Conservation (phyloP, 2,888 invertebrate species). For the Rotaria macrura region DNA sequence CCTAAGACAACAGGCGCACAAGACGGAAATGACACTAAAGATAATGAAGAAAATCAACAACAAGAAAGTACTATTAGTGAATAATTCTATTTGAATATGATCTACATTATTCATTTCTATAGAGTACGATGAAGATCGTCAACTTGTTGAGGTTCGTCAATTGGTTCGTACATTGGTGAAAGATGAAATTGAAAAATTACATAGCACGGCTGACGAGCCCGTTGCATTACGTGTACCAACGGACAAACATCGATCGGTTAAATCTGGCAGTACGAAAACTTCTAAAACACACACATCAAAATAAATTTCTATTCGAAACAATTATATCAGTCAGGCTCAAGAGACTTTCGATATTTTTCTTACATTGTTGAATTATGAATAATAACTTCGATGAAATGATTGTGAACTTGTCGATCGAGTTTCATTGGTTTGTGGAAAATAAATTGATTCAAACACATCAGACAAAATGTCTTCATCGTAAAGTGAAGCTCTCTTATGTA, state of each 20-base stretch:
- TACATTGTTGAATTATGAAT: neutral
- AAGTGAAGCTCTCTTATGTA: neutral
- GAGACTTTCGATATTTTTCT: too few relatives aligned
- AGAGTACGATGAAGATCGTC: neutral
- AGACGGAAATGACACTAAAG: too few relatives aligned
- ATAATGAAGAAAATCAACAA: neutral
- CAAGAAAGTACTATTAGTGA: neutral
- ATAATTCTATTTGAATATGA: neutral
- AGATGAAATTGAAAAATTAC: neutral
- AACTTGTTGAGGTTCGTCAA: neutral
- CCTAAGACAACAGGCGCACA: too few relatives aligned
- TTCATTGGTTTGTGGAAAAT: neutral
- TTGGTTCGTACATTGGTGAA: neutral
- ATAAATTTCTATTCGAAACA: neutral
- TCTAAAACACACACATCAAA: neutral
- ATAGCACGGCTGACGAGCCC: neutral
- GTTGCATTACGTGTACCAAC: neutral
- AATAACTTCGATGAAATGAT: neutral
- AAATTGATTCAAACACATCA: neutral
- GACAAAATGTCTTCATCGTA: neutral
- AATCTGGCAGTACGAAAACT: neutral
- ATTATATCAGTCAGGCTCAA: too few relatives aligned
- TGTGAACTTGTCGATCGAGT: neutral
- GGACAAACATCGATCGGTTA: neutral
- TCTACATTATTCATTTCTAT: neutral